These are phyloP conservation scores for Volucella inanis DNA, from an alignment of 2,888 invertebrate species.

Conservation along the genomic window DNA sequence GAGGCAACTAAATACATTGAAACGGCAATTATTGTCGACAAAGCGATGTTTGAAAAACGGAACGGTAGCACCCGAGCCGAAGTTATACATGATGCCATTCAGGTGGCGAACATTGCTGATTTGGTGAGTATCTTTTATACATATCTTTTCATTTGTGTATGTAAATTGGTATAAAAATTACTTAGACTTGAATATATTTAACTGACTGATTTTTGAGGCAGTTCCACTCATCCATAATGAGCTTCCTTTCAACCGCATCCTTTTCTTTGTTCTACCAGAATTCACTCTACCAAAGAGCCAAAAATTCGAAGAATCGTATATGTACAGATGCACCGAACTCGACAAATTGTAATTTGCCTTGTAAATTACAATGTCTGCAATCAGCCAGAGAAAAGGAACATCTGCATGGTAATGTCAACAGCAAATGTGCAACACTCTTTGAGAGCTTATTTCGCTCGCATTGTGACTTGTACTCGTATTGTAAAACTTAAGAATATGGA, in stretches of 20 bases:
- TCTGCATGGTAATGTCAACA: slow-evolving; percentile 44
- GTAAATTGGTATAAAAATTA: background rate
- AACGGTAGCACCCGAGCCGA: slow-evolving; percentile 94
- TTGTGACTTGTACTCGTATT: slow-evolving; percentile 43
- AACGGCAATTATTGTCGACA: slow-evolving; percentile 97
- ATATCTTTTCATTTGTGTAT: background rate
- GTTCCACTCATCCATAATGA: background rate
- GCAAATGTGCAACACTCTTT: slow-evolving; percentile 27
- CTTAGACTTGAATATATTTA: background rate
- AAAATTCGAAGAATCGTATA: background rate
- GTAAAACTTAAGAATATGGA: background rate
- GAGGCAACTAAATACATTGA: slow-evolving; percentile 97
- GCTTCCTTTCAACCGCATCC: background rate
- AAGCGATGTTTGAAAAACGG: slow-evolving; percentile 96
- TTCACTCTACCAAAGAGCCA: background rate
- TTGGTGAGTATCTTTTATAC: slow-evolving; percentile 87
- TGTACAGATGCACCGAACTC: background rate
- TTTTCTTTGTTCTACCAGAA: background rate
- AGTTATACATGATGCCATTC: slow-evolving; percentile 96
- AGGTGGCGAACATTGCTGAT: slow-evolving; percentile 98
- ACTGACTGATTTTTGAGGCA: background rate
- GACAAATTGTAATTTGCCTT: slow-evolving; percentile 8
- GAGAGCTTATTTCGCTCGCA: slow-evolving; percentile 31
- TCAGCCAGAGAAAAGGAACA: slow-evolving; percentile 22
- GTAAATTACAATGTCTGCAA: slow-evolving; percentile 47